Conservation (phyloP, 1,140 invertebrate species). For the Anoplolepis gracilipes region DNA sequence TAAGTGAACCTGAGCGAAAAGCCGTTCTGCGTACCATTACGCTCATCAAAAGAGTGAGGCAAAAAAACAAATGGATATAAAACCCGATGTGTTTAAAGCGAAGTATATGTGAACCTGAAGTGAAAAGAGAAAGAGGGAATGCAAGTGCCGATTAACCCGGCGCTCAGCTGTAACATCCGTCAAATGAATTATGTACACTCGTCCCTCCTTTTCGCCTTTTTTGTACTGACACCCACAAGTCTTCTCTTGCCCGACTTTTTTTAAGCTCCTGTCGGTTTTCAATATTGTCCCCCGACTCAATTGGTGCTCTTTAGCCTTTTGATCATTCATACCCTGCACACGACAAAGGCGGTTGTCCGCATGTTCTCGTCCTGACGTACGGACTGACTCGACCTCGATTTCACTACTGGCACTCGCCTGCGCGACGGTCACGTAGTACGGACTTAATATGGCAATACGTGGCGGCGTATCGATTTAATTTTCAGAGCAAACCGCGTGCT, state of each 20-base stretch:
- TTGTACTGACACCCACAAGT: slow-evolving; percentile 4
- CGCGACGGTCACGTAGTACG: slow-evolving; percentile 52
- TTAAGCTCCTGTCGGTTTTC: slow-evolving; percentile 59
- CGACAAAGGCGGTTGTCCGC: slow-evolving; percentile 72
- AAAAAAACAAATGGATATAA: slow-evolving; percentile 8
- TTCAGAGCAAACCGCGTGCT: slow-evolving; percentile 54
- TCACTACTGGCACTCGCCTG: slow-evolving; percentile 72
- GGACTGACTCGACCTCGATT: slow-evolving; percentile 75
- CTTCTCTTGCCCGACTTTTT: slow-evolving; percentile 34
- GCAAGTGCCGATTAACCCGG: slow-evolving; percentile 20
- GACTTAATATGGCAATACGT: slow-evolving; percentile 59
- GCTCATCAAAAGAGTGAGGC: slow-evolving; percentile 23
- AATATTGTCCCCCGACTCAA: slow-evolving; percentile 65
- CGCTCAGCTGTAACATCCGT: slow-evolving; percentile 36
- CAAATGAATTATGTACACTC: slow-evolving; percentile 47
- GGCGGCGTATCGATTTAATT: slow-evolving; percentile 72
- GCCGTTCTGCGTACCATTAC: slow-evolving; percentile 3
- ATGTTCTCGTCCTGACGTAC: slow-evolving; percentile 69
- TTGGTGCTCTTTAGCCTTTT: slow-evolving; percentile 74
- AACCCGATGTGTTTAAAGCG: neutral
- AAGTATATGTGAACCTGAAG: slow-evolving; percentile 15
- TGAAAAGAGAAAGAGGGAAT: neutral
- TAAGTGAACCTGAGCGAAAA: neutral
- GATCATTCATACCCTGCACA: slow-evolving; percentile 62
- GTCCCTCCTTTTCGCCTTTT: neutral